Base-by-base conservation (phyloP, 2,888 invertebrate species). In the Rhagophthalmus giganteus region DNA sequence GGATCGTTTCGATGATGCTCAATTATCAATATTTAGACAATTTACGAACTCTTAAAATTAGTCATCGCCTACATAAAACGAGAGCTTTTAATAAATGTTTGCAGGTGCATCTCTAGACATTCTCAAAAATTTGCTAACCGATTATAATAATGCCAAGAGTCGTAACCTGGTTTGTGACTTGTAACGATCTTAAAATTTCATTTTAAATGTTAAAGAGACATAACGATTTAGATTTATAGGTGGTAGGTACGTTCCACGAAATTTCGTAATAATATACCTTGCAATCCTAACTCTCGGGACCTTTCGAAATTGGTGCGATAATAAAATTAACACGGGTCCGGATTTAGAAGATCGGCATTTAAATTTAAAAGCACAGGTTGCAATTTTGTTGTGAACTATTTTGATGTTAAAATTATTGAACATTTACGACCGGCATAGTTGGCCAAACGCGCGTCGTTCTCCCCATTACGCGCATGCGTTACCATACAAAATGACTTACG, bases 401-500 rank as follows among this genome's bases (percentile, higher is more conserved):
- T 60, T 54, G 51, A 56, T 54, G 47, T 46, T 42, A 50, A 51
- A 60, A 54, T 58, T 56, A 60, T 58, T 58, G 59, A 60, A 60
- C 59, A 56, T 60, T 60, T 60, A 60, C 56, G 59, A 58, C 38
- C 47, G 31, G 31, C 34, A 40, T 25, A 54, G 54, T 54, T 32
- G 51, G 33, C 53, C 57, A 59, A 44, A 33, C 11, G 38, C 33
- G 31, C 40, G 30, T 40, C 35, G 37, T 42, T 41, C n/a, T 25
- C 20, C 14, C 5, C 25, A 14, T 7, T 2, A 7, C 2, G 34
- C 55, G 55, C 55, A 55, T 55, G 55, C 55, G 51, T 40, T 13
- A 9, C n/a, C n/a, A n/a, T n/a, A n/a, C 28, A 30, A 37, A 26
- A 14, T 30, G 8, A 20, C 47, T 38, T 41, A 52, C 32, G 48